Evolutionary conservation across 1,140 invertebrate species (phyloP).

Genomic region (Camponotus pennsylvanicus): DNA sequence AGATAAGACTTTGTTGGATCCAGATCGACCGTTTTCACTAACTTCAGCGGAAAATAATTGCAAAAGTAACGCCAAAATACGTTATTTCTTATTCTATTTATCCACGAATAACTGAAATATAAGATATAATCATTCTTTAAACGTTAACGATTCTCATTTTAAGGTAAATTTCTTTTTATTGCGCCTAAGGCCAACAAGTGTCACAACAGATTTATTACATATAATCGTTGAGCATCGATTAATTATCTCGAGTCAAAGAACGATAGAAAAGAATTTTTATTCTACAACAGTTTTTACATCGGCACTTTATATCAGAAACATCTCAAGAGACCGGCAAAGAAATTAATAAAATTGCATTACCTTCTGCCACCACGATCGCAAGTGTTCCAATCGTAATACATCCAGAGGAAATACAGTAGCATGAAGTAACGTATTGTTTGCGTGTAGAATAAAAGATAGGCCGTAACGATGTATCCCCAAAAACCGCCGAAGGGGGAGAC

Average conservation of each 20-base stretch:
- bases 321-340: not conserved
- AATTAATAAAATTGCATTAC: conserved; percentile 81
- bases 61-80: conserved; percentile 91
- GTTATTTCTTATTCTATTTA: conserved; percentile 89
- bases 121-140: not conserved
- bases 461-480: conserved; percentile 83
- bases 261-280: not conserved
- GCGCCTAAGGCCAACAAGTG: too few species aligned
- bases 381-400: conserved; percentile 89
- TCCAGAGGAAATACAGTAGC: conserved; percentile 90
- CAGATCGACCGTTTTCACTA: conserved; percentile 94
- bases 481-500: conserved; percentile 89
- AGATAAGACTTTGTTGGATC: conserved; percentile 94
- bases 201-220: too few species aligned
- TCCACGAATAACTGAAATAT: conserved; percentile 64
- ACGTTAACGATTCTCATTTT: not conserved
- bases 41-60: conserved; percentile 94
- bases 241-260: not conserved
- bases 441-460: conserved; percentile 86
- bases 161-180: not conserved
- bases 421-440: conserved; percentile 82
- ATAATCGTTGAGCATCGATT: not conserved
- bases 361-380: conserved; percentile 88
- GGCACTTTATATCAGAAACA: not conserved
- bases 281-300: not conserved